These are phyloP conservation scores for Busseola fusca DNA, from an alignment of 2,888 invertebrate genomes.

Conservation along the genomic window DNA sequence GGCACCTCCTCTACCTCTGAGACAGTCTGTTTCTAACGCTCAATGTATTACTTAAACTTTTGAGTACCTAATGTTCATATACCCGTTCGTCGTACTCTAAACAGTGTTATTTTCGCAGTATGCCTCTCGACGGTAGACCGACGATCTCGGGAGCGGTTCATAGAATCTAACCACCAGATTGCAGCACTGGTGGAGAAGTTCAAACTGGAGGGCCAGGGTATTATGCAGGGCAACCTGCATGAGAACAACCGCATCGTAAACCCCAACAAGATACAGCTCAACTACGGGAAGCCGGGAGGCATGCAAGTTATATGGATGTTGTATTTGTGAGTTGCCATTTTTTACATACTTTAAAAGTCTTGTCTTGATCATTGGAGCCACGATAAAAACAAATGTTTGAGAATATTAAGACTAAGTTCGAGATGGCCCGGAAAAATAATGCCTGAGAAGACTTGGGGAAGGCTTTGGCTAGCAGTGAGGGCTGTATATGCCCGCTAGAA, in stretches of 20 bases:
- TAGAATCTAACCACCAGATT: conserved; percentile 98
- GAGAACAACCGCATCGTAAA: conserved; percentile 90
- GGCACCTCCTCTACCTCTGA: too few relatives aligned
- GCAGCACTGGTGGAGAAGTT: conserved; percentile 97
- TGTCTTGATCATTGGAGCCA: neutral
- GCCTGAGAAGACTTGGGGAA: neutral
- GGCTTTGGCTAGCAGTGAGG: too few relatives aligned
- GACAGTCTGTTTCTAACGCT: neutral
- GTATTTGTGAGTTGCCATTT: conserved; percentile 88
- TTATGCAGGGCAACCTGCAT: conserved; percentile 90
- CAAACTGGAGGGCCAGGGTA: conserved; percentile 94
- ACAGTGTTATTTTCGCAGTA: conserved; percentile 69
- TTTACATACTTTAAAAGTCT: neutral
- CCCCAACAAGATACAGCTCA: conserved; percentile 92
- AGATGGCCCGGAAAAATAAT: neutral
- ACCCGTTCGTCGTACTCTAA: too few relatives aligned
- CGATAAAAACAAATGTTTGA: neutral
- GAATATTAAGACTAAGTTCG: neutral
- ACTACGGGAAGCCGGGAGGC: conserved; percentile 92
- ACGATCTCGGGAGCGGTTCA: conserved; percentile 95
- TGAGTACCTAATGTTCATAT: neutral
- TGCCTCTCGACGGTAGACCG: conserved; percentile 91
- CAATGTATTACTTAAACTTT: neutral
- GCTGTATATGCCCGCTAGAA: neutral
- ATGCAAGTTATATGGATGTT: conserved; percentile 91